These are phyloP conservation scores for Sitodiplosis mosellana DNA, from an alignment of 1,140 invertebrate species.

Conservation along the genomic window DNA sequence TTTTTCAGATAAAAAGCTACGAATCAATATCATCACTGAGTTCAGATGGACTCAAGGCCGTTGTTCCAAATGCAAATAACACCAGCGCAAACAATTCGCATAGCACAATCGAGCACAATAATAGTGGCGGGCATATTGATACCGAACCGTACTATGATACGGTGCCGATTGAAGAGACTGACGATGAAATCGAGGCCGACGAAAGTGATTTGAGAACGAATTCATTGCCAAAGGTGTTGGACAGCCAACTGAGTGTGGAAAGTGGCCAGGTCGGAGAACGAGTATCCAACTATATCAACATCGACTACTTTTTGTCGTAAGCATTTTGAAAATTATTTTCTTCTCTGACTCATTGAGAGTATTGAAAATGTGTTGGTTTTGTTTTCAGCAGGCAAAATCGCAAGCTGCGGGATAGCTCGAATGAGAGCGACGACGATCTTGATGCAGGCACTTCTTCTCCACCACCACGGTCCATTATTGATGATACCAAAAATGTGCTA, in stretches of 20 bases:
- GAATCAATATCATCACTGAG: constrained; percentile 38
- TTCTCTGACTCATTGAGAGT: not conserved
- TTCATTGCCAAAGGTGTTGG: constrained; percentile 8
- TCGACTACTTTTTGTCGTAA: constrained; percentile 74
- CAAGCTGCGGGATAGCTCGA: constrained; percentile 25
- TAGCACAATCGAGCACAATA: too few species aligned
- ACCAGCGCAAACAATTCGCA: too few species aligned
- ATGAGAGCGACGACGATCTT: constrained; percentile 27
- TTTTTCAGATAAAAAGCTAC: constrained; percentile 35
- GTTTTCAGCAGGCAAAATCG: constrained; percentile 19
- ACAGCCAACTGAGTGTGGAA: constrained; percentile 16
- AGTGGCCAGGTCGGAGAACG: constrained; percentile 34
- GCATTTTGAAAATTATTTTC: constrained; percentile 16
- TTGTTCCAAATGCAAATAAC: constrained; percentile 7
- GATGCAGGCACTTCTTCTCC: constrained; percentile 9
- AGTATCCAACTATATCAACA: constrained; percentile 68
- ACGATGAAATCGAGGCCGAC: constrained; percentile 54
- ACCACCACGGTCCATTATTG: too few species aligned
- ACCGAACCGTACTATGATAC: constrained; percentile 67
- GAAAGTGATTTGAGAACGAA: constrained; percentile 34
- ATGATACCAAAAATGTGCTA: too few species aligned
- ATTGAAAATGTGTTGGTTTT: not conserved
- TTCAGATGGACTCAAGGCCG: constrained; percentile 20
- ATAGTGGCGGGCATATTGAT: constrained; percentile 7
- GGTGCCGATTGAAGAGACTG: constrained; percentile 53